These are phyloP conservation scores for Drosophila truncata DNA, from an alignment of 1,140 invertebrate genomes.

Conservation along the genomic window DNA sequence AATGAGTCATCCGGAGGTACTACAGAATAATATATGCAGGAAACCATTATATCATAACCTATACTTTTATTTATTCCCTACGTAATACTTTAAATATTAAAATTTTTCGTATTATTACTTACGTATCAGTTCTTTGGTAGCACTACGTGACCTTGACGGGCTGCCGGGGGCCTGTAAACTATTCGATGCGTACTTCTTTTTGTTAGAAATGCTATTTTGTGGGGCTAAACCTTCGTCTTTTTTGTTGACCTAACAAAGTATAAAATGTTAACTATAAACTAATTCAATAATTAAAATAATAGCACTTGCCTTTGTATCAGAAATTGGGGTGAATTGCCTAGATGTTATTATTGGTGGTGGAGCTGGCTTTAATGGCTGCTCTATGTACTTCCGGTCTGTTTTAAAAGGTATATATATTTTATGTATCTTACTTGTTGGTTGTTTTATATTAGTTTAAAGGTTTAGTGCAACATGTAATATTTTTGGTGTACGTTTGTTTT, in stretches of 20 bases:
- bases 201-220: constrained; percentile 65
- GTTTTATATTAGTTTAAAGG: background rate
- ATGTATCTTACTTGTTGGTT: background rate
- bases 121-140: constrained; percentile 96
- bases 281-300: background rate
- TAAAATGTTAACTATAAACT: background rate
- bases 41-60: background rate
- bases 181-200: constrained; percentile 92
- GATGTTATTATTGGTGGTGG: constrained; percentile 90
- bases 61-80: too few species aligned
- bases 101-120: constrained; percentile 87
- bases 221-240: constrained; percentile 42
- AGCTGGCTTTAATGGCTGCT: constrained; percentile 91
- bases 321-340: constrained; percentile 79
- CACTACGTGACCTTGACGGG: constrained; percentile 92
- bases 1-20: constrained; percentile 93
- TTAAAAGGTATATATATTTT: background rate
- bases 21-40: constrained; percentile 64
- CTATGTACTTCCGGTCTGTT: constrained; percentile 92
- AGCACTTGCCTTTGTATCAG: constrained; percentile 29
- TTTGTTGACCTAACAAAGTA: constrained; percentile 42
- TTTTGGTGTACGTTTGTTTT: background rate
- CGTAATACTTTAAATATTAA: too few species aligned
- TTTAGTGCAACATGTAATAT: background rate
- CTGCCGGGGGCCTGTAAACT: constrained; percentile 89